Conservation (phyloP, 2,113 vertebrate species). For the Notarius lentiginosus region DNA sequence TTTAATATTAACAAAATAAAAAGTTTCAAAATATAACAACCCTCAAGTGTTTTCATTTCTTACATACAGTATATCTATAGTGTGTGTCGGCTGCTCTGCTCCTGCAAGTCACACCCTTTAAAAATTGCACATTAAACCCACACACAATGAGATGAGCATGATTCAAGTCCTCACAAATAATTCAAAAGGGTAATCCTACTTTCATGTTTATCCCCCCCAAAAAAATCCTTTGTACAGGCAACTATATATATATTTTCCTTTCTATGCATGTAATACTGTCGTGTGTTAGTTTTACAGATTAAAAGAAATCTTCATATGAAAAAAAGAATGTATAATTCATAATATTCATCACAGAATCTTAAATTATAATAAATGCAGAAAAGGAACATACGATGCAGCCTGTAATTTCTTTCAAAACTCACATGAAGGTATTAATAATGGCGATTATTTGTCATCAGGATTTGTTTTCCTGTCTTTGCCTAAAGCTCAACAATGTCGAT, state of each 20-base stretch:
- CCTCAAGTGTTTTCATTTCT: slow-evolving; percentile 52
- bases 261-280: not conserved
- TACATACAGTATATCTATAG: slow-evolving; percentile 20
- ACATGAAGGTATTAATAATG: not conserved
- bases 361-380: not conserved
- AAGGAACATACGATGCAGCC: not conserved
- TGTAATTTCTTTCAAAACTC: not conserved
- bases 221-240: too few species aligned
- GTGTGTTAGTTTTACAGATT: not conserved
- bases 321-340: not conserved
- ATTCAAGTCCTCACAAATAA: slow-evolving; percentile 7
- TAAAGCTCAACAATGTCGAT: not conserved
- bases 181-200: not conserved
- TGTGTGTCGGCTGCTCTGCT: slow-evolving; percentile 33
- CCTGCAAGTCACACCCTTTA: slow-evolving; percentile 71
- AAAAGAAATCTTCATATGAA: not conserved
- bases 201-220: slow-evolving; percentile 4
- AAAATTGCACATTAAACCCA: slow-evolving; percentile 66
- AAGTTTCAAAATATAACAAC: slow-evolving; percentile 76
- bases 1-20: slow-evolving; percentile 77
- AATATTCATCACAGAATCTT: slow-evolving; percentile 5
- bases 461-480: not conserved
- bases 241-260: not conserved
- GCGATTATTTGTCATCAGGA: not conserved
- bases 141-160: slow-evolving; percentile 41